Percentiles rank a stretch among this genome's conserved stretches.
Evolutionary conservation across 1,140 invertebrate genomes (phyloP).

Genomic region (Drosophila sp.): DNA sequence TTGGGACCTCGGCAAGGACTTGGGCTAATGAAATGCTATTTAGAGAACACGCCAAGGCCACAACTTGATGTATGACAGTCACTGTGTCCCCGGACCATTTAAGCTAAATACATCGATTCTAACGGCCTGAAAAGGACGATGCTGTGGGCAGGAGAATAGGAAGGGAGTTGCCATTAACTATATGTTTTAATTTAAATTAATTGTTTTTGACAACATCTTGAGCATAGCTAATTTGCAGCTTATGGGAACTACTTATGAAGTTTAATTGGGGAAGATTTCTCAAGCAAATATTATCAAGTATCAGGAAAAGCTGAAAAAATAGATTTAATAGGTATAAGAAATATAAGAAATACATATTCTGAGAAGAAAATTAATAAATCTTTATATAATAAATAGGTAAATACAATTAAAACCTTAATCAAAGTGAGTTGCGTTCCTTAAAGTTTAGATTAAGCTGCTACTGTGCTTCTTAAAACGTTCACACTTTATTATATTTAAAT

Average conservation of each 20-base stretch:
- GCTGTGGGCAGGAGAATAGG: background rate
- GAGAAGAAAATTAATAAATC: too few species aligned
- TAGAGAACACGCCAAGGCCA: slow-evolving; percentile 35
- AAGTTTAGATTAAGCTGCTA: background rate
- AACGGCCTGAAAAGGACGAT: background rate
- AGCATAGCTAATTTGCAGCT: background rate
- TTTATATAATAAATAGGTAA: too few species aligned
- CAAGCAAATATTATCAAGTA: too few species aligned
- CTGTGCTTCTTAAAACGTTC: background rate
- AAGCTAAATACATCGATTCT: slow-evolving; percentile 44
- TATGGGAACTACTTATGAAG: slow-evolving; percentile 6
- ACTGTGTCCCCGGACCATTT: slow-evolving; percentile 24
- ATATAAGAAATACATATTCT: too few species aligned
- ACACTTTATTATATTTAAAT: too few species aligned
- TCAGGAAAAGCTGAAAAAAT: too few species aligned
- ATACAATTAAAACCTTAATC: too few species aligned
- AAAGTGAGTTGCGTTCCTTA: too few species aligned
- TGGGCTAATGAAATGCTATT: slow-evolving; percentile 74
- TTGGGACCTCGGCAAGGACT: slow-evolving; percentile 23
- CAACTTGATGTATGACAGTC: slow-evolving; percentile 60
- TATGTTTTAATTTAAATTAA: slow-evolving; percentile 51
- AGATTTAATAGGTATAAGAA: too few species aligned
- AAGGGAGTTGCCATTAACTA: slow-evolving; percentile 23
- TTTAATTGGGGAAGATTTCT: slow-evolving; percentile 8
- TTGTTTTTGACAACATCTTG: slow-evolving; percentile 23